Base-by-base conservation (phyloP, 2,797 vertebrate genomes). In the Periparus ater region DNA sequence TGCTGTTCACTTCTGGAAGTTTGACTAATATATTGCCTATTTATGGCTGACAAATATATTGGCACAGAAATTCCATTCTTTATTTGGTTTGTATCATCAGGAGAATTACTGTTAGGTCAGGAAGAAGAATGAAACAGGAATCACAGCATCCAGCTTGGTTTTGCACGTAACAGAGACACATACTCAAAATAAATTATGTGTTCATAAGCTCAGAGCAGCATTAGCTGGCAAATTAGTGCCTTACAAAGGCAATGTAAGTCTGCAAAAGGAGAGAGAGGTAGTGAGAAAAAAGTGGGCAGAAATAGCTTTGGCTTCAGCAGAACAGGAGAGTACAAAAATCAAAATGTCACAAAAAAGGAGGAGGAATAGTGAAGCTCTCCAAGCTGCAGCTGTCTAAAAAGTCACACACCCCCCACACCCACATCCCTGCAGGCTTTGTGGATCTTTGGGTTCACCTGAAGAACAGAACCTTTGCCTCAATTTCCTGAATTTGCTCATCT, bases 111-210 rank as follows among this genome's bases (percentile, higher is more conserved):
- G 57, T 44, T 63, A 55, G 29, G 26, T 62, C 57, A 76, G 71
- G 25, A 92, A 17, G 61, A 66, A 86, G 60, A 53, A 2, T 13
- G 23, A 53, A 75, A 30, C 16, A 26, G 36, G n/a, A 95, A 89
- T 80, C 34, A 53, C n/a, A 34, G 40, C 51, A 36, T 73, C 55
- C 71, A 82, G 21, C 32, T 60, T 53, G 72, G 27, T 78, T 94
- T 78, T 75, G 40, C 29, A 42, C 0, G 0, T 38, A 48, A 34
- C 6, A 85, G 60, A 78, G 13, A n/a, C 32, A 60, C 4, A 5
- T 10, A 20, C 2, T 53, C 38, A 74, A n/a, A 13, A 36, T 26
- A 77, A 80, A 78, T 36, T 1, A 14, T 29, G 36, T 0, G 1
- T 54, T 75, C 62, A n/a, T 25, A 51, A 54, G 12, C 34, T 88